phyloP scores from a whole-genome alignment of 2,113 vertebrate species.

The Ptychochromis oligacanthus region DNA sequence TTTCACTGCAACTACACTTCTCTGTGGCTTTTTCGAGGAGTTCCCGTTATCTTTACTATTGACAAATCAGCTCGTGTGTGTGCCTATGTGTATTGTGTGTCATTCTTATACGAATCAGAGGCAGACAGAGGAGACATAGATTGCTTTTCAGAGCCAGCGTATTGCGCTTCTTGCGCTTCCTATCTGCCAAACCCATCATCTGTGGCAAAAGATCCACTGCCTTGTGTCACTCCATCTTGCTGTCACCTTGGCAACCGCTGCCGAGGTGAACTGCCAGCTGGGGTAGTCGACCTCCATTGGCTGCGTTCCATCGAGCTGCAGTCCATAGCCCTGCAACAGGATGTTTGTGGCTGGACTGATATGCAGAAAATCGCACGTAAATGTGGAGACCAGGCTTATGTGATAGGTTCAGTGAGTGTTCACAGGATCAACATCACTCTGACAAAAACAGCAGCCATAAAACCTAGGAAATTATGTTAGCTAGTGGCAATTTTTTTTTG shows the following conservation, averaged over 20 bases:
- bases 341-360: slow-evolving; percentile 59
- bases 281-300: slow-evolving; percentile 70
- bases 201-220: slow-evolving; percentile 84
- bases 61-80: background rate
- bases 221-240: slow-evolving; percentile 82
- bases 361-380: background rate
- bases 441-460: background rate
- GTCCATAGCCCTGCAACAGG: slow-evolving; percentile 65
- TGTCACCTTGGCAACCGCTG: slow-evolving; percentile 88
- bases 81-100: background rate
- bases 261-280: slow-evolving; percentile 78
- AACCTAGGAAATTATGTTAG: background rate
- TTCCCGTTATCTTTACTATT: background rate
- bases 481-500: background rate
- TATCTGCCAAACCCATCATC: slow-evolving; percentile 86
- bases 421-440: background rate
- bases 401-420: background rate
- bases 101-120: background rate
- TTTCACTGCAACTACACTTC: slow-evolving; percentile 14
- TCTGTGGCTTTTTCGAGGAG: background rate
- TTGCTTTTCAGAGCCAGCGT: background rate
- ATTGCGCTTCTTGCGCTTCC: slow-evolving; percentile 9
- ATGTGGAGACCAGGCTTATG: background rate
- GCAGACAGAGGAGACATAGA: background rate
- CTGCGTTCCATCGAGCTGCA: slow-evolving; percentile 62